A percentile compares a stretch with the other conserved stretches of the same genome.
Conservation (phyloP, 2,888 invertebrate species). For the Harpagoxenus sublaevis region DNA sequence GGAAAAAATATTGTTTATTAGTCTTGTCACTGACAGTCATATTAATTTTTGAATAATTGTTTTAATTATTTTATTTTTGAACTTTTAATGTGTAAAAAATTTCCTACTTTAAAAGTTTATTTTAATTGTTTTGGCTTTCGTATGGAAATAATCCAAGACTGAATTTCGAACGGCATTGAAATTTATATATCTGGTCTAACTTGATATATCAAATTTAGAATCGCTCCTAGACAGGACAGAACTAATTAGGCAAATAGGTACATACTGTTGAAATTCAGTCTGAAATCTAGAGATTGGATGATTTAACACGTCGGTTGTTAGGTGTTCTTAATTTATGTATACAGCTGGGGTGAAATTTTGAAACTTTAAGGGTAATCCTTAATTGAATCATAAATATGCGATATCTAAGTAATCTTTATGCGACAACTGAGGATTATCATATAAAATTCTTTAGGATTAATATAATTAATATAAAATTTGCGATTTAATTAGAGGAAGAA, state of each 20-base stretch:
- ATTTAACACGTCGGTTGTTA: slow-evolving; percentile 1
- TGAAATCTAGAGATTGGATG: background rate
- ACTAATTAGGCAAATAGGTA: slow-evolving; percentile 14
- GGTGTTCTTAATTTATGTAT: background rate
- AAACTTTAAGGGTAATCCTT: background rate
- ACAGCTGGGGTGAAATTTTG: background rate
- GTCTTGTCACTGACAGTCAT: background rate
- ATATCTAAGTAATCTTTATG: background rate
- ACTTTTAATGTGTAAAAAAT: background rate
- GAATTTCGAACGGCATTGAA: background rate
- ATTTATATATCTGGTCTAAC: background rate
- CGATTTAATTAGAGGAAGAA: background rate
- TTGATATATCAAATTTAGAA: background rate
- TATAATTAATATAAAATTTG: background rate
- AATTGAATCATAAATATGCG: slow-evolving; percentile 3
- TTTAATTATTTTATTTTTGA: background rate
- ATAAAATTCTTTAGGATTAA: background rate
- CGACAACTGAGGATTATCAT: background rate
- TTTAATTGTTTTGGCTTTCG: background rate
- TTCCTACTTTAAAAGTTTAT: background rate
- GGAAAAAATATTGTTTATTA: background rate
- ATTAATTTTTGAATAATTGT: background rate
- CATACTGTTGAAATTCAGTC: background rate
- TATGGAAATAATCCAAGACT: background rate
- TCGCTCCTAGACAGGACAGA: background rate